Percentiles rank a stretch among this genome's conserved stretches.
Evolutionary conservation across 2,888 invertebrate genomes (phyloP).

Genomic region (Drosophila affinis): DNA sequence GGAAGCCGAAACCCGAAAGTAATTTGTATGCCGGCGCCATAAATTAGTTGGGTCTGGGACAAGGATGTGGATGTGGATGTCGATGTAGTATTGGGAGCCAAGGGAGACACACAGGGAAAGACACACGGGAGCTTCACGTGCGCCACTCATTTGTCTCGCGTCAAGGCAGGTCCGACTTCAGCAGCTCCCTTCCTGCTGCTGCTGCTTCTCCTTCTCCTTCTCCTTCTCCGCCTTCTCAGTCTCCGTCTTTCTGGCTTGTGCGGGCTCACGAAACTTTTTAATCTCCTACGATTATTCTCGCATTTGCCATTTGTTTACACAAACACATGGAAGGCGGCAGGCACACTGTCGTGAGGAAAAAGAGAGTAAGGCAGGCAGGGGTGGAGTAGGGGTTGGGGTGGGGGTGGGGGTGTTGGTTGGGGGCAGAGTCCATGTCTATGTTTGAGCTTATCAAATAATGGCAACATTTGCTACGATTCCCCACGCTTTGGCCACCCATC

Average conservation of each 20-base stretch:
- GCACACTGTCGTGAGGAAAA: not conserved
- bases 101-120: slow-evolving; percentile 22
- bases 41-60: slow-evolving; percentile 63
- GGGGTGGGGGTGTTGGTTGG: not conserved
- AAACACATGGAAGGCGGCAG: slow-evolving; percentile 56
- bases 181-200: not conserved
- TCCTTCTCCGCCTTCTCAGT: not conserved
- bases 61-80: slow-evolving; percentile 20
- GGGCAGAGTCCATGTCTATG: slow-evolving; percentile 55
- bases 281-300: slow-evolving; percentile 83
- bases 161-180: slow-evolving; percentile 44
- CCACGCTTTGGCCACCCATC: slow-evolving; percentile 31
- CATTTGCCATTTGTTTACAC: slow-evolving; percentile 82
- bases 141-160: slow-evolving; percentile 75
- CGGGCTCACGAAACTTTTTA: slow-evolving; percentile 80
- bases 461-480: slow-evolving; percentile 79
- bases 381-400: not conserved
- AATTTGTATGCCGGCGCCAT: slow-evolving; percentile 75
- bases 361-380: not conserved
- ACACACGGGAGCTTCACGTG: slow-evolving; percentile 64
- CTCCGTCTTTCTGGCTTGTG: slow-evolving; percentile 18
- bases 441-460: slow-evolving; percentile 81
- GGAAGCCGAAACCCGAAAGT: slow-evolving; percentile 31
- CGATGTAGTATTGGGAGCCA: too few relatives aligned
- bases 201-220: slow-evolving; percentile 15